Base-by-base conservation (phyloP, 2,888 invertebrate species). In the Pycnomerus fuliginosus region DNA sequence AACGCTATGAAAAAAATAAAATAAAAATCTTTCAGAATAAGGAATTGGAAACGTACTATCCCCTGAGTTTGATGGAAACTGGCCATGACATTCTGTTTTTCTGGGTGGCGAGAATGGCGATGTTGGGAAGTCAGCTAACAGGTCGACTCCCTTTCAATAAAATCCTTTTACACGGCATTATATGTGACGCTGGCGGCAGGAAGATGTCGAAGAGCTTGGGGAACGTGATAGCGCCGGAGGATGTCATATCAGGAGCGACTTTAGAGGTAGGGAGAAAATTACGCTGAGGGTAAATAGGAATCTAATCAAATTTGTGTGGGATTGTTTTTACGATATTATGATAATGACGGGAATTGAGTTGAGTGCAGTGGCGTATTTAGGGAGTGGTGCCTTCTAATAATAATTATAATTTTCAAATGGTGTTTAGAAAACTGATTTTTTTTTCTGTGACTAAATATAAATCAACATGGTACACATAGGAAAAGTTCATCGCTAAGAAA, bases 101-200 rank as follows among this genome's bases (percentile, higher is more conserved):
- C 76, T 99, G 99, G 99, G 99, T 99, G 2, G 98, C 98, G 0
- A 80, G 97, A 48, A 99, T 99, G 99, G 98, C 98, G 1, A 98
- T 99, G 83, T 83, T 99, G 61, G 94, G 96, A 0, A 86, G 88
- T 57, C 83, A 90, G 56, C 75, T 99, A n/a, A 76, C 92, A 38
- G 60, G 60, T 27, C 81, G 88, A 69, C 74, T 98, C 30, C 99
- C 99, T 0, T 99, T 99, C 73, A 83, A 85, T 54, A 87, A 94
- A 74, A 84, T 99, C 1, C 92, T 93, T 65, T 78, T 99, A 8
- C 99, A 99, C 73, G 95, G 98, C 0, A 92, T 99, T 81, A 89
- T 99, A 1, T 83, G 99, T 38, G 99, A 99, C 73, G 92, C 97
- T 0, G 95, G 97, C 69, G 99, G 99, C 0, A 82, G 96, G 38